phyloP scores from a whole-genome alignment of 2,113 vertebrate species.

The Heterotilapia buettikoferi region DNA sequence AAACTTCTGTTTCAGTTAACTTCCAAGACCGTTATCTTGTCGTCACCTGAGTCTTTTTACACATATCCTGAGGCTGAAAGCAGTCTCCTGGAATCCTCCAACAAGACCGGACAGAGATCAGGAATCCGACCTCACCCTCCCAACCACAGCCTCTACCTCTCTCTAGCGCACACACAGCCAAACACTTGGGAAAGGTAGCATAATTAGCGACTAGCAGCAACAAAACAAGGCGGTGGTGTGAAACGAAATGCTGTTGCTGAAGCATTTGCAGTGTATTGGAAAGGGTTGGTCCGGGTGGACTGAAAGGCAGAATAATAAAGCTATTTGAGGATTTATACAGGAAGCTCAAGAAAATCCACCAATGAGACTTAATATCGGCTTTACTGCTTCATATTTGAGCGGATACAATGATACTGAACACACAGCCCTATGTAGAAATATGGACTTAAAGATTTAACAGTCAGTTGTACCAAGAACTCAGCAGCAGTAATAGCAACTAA shows the following conservation, averaged over 20 bases:
- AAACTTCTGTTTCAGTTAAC: not conserved
- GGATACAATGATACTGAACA: not conserved
- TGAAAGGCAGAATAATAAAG: not conserved
- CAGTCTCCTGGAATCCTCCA: constrained; percentile 64
- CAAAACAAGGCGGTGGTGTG: not conserved
- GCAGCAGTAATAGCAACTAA: not conserved
- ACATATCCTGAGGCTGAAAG: constrained; percentile 25
- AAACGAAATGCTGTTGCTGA: not conserved
- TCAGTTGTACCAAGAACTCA: not conserved
- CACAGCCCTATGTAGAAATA: not conserved
- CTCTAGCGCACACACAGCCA: not conserved
- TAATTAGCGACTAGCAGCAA: not conserved
- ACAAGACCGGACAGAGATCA: constrained; percentile 75
- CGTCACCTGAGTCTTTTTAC: not conserved
- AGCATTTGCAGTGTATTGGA: not conserved
- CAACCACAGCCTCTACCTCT: not conserved
- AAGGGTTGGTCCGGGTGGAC: not conserved
- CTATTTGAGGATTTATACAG: not conserved
- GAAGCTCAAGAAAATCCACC: not conserved
- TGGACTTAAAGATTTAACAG: not conserved
- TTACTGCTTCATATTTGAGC: not conserved
- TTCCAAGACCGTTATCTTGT: constrained; percentile 48
- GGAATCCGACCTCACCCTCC: constrained; percentile 64
- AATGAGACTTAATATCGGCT: not conserved
- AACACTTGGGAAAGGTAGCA: not conserved